Conservation (phyloP, 2,797 vertebrate genomes). For the Neosilurus mollespiculum region DNA sequence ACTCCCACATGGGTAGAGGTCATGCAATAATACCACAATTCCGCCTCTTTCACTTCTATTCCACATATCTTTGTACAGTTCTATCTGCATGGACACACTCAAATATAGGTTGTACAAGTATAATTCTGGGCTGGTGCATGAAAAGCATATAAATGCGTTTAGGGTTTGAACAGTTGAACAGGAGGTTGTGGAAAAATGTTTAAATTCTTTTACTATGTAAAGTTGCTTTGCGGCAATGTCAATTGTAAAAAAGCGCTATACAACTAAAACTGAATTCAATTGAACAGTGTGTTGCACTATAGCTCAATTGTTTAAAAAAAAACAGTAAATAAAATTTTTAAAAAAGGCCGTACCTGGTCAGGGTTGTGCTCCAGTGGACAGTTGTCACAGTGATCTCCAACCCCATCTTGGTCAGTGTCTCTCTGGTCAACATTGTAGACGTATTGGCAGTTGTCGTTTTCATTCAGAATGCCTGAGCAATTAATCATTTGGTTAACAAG, state of each 20-base stretch:
- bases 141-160: not conserved
- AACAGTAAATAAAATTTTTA: not conserved
- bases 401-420: constrained; percentile 91
- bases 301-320: not conserved
- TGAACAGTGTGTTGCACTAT: not conserved
- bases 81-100: not conserved
- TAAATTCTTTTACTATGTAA: too few relatives aligned
- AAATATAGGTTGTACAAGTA: not conserved
- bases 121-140: not conserved
- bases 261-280: too few relatives aligned
- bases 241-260: too few relatives aligned
- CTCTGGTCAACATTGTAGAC: constrained; percentile 97
- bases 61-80: not conserved
- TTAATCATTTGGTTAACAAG: constrained; percentile 40
- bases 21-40: constrained; percentile 3
- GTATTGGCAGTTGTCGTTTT: constrained; percentile 93
- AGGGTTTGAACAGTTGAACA: not conserved
- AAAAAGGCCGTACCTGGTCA: constrained; percentile 82
- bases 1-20: constrained; percentile 5
- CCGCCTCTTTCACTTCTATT: not conserved
- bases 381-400: constrained; percentile 99
- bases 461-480: constrained; percentile 89
- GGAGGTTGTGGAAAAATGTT: too few relatives aligned
- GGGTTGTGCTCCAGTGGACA: constrained; percentile 97
- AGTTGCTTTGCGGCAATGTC: too few relatives aligned